Conservation (phyloP, 2,888 invertebrate species). For the Herminia tarsipennalis region DNA sequence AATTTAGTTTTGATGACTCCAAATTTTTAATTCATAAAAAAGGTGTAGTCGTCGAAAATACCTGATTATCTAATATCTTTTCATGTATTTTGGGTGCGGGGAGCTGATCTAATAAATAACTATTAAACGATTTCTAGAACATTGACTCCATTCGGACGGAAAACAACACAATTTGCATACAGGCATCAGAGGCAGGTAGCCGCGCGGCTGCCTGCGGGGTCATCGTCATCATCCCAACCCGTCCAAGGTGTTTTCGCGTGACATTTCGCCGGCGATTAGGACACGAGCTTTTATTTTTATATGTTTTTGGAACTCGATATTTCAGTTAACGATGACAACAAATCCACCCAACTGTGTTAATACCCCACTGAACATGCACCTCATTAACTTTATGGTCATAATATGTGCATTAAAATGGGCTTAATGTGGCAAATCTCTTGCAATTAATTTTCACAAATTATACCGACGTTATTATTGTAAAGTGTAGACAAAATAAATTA, state of each 20-base stretch:
- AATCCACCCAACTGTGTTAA: constrained; percentile 45
- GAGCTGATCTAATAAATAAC: constrained; percentile 74
- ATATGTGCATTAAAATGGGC: constrained; percentile 21
- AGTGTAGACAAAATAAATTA: neutral
- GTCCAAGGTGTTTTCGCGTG: constrained; percentile 70
- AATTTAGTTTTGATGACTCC: no score
- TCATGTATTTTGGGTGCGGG: constrained; percentile 43
- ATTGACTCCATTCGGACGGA: constrained; percentile 69
- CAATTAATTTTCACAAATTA: neutral
- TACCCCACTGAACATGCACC: constrained; percentile 13
- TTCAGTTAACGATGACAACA: constrained; percentile 39
- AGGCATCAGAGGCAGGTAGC: constrained; percentile 76
- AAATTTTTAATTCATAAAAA: neutral
- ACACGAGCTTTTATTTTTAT: constrained; percentile 54
- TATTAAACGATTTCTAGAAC: constrained; percentile 65
- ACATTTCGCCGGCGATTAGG: constrained; percentile 75
- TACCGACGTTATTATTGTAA: neutral
- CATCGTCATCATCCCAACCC: constrained; percentile 77
- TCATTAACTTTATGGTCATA: constrained; percentile 38
- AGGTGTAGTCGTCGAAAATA: constrained; percentile 17
- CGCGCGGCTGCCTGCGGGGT: constrained; percentile 60
- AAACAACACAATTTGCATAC: constrained; percentile 79
- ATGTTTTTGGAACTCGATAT: constrained; percentile 36
- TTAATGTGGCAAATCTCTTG: constrained; percentile 9
- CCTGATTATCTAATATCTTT: constrained; percentile 29